phyloP scores from a whole-genome alignment of 1,140 invertebrate species.

The Venustaconcha ellipsiformis region DNA sequence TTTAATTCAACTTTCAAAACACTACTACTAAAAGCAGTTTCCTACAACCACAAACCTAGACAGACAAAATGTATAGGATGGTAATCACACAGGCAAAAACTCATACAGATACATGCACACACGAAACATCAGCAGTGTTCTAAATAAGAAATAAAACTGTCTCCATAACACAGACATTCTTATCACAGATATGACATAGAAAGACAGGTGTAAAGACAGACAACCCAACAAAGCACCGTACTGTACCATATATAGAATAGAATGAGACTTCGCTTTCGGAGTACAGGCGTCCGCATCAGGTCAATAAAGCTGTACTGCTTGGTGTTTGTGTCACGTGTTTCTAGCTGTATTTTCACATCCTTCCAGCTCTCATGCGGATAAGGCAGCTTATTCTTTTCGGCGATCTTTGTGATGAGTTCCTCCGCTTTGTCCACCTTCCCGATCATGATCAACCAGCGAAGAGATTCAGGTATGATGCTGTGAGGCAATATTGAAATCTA shows the following conservation, averaged over 20 bases:
- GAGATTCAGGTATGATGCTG: conserved; percentile 71
- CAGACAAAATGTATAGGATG: too few relatives aligned
- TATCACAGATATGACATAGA: too few relatives aligned
- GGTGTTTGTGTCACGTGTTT: neutral
- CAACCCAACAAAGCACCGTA: too few relatives aligned
- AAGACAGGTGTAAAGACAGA: too few relatives aligned
- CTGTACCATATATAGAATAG: conserved; percentile 79
- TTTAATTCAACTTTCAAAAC: too few relatives aligned
- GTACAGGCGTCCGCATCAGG: conserved; percentile 78
- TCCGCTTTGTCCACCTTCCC: conserved; percentile 77
- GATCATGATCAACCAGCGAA: conserved; percentile 73
- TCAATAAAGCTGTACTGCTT: conserved; percentile 49
- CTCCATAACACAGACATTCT: too few relatives aligned
- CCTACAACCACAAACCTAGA: too few relatives aligned
- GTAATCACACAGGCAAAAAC: too few relatives aligned
- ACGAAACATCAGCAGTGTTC: too few relatives aligned
- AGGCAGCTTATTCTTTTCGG: conserved; percentile 43
- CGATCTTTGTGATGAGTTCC: conserved; percentile 67
- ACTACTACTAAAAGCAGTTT: too few relatives aligned
- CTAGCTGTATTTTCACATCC: conserved; percentile 32
- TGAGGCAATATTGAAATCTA: neutral
- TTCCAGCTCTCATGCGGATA: conserved; percentile 46
- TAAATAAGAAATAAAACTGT: too few relatives aligned
- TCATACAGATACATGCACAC: too few relatives aligned
- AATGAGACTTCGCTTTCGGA: conserved; percentile 79